Evolutionary conservation across 2,888 invertebrate species (phyloP).

Genomic region (Dicyrtomina minuta): DNA sequence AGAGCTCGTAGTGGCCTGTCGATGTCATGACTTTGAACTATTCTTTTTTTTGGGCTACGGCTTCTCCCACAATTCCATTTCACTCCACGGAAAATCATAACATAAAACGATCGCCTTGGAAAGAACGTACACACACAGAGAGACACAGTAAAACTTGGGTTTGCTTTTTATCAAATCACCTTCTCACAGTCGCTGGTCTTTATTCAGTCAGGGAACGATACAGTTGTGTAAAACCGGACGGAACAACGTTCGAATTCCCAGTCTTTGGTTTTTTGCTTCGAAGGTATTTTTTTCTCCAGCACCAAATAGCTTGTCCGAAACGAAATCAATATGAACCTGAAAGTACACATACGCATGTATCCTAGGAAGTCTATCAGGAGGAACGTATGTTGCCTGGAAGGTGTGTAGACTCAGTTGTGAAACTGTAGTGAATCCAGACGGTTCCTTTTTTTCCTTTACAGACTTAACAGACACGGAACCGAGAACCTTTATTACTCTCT

Average conservation of each 20-base stretch:
- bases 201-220: constrained; percentile 4
- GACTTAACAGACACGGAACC: too few species aligned
- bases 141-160: neutral
- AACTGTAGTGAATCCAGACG: too few species aligned
- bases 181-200: neutral
- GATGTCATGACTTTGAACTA: neutral
- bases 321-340: constrained; percentile 29
- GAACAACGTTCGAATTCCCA: constrained; percentile 17
- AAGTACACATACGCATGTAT: constrained; percentile 7
- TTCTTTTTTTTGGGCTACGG: neutral
- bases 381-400: too few species aligned
- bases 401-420: too few species aligned
- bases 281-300: constrained; percentile 11
- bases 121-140: neutral
- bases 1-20: neutral
- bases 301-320: constrained; percentile 13
- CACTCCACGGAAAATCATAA: neutral
- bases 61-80: neutral
- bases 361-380: too few species aligned
- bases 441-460: neutral
- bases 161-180: neutral
- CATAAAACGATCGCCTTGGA: neutral
- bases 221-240: constrained; percentile 4
- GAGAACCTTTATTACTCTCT: neutral
- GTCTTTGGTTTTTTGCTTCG: constrained; percentile 20